Conservation (phyloP, 2,888 invertebrate species). For the Didymodactylos carnosus region DNA sequence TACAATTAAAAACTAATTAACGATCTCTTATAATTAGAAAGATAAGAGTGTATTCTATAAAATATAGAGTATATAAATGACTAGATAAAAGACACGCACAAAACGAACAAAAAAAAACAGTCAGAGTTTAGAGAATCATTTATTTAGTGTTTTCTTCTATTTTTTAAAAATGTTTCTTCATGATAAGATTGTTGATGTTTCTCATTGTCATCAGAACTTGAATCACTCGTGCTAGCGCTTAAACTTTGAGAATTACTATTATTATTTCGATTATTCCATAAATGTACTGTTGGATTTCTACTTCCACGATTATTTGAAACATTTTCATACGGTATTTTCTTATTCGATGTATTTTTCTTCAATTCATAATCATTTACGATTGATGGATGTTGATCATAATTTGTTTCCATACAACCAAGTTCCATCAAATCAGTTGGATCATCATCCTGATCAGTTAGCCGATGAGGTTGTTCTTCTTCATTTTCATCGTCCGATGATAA, state of each 20-base stretch:
- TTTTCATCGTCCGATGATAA: neutral
- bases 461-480: neutral
- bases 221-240: too few species aligned
- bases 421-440: neutral
- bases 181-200: too few species aligned
- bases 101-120: too few species aligned
- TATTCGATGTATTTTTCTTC: neutral
- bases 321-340: neutral
- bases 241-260: neutral
- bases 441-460: neutral
- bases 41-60: too few species aligned
- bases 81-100: too few species aligned
- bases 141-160: too few species aligned
- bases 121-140: too few species aligned
- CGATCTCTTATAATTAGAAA: too few species aligned
- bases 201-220: too few species aligned
- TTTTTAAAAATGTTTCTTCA: too few species aligned
- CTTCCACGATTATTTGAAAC: neutral
- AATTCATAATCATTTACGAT: neutral
- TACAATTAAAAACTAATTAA: too few species aligned
- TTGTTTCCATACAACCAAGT: neutral
- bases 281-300: neutral
- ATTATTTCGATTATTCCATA: neutral
- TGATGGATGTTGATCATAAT: neutral
- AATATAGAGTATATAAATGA: too few species aligned